phyloP scores from a whole-genome alignment of 2,888 invertebrate species.

The Bimastos eiseni region DNA sequence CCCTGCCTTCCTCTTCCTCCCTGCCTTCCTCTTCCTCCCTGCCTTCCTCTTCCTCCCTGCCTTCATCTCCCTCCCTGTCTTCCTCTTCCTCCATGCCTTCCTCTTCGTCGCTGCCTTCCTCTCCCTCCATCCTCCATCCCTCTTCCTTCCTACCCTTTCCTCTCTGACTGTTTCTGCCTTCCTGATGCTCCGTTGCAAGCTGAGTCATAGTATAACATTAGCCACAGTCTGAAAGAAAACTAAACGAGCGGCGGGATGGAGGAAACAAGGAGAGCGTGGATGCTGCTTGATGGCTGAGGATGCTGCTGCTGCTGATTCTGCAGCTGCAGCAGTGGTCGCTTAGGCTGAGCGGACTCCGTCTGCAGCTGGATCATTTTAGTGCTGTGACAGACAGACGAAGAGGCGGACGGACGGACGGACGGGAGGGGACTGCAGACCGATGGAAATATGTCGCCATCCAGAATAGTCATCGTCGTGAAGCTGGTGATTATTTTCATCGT shows the following conservation, averaged over 20 bases:
- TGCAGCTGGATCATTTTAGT: background rate
- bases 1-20: too few relatives aligned
- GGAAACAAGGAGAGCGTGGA: background rate
- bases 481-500: slow-evolving; percentile 25
- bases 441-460: slow-evolving; percentile 22
- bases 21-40: too few relatives aligned
- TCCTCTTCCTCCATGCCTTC: too few relatives aligned
- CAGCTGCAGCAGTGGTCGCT: background rate
- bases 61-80: too few relatives aligned
- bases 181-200: background rate
- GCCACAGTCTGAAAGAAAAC: background rate
- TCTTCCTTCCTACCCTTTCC: background rate
- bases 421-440: background rate
- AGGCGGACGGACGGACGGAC: background rate
- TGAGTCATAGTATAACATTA: background rate
- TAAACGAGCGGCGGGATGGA: background rate
- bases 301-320: background rate
- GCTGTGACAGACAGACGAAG: background rate
- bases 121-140: too few relatives aligned
- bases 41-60: too few relatives aligned
- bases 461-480: slow-evolving; percentile 26
- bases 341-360: background rate
- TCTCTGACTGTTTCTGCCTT: background rate
- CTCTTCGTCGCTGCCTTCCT: too few relatives aligned
- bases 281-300: background rate